Percentiles rank a stretch among this genome's conserved stretches.
These are phyloP conservation scores for Teleogryllus occipitalis DNA, from an alignment of 1,140 invertebrate genomes.

Conservation along the genomic window DNA sequence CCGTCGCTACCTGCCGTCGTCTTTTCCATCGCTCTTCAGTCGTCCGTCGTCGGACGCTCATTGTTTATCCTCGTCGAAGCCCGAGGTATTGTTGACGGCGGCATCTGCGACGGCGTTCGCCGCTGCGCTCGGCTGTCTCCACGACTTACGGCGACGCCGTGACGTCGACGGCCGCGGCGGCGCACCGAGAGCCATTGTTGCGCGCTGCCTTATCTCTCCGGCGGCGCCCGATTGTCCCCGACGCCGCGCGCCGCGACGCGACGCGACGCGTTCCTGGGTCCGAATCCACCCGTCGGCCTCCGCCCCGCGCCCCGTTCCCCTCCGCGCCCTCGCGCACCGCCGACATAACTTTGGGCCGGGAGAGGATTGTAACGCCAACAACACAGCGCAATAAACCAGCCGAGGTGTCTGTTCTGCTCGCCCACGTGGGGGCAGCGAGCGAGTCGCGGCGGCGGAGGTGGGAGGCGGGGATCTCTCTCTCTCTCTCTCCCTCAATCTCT, in stretches of 20 bases:
- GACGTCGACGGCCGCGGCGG: too few species aligned
- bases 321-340: too few species aligned
- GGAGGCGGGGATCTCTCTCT: background rate
- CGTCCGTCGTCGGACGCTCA: too few species aligned
- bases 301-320: too few species aligned
- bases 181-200: background rate
- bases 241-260: background rate
- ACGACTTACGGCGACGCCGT: background rate
- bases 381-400: background rate
- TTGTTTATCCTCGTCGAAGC: background rate
- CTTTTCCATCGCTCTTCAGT: background rate
- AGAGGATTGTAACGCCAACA: slow-evolving; percentile 3
- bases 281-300: background rate
- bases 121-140: background rate
- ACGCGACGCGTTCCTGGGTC: background rate
- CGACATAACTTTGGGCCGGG: background rate
- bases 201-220: background rate
- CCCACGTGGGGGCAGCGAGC: background rate
- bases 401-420: background rate
- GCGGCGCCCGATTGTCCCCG: background rate
- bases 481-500: too few species aligned
- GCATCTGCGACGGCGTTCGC: background rate
- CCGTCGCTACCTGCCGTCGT: background rate
- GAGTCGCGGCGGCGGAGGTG: too few species aligned
- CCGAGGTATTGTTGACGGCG: background rate